phyloP scores from a whole-genome alignment of 2,113 vertebrate species.

The Odocoileus virginianus region DNA sequence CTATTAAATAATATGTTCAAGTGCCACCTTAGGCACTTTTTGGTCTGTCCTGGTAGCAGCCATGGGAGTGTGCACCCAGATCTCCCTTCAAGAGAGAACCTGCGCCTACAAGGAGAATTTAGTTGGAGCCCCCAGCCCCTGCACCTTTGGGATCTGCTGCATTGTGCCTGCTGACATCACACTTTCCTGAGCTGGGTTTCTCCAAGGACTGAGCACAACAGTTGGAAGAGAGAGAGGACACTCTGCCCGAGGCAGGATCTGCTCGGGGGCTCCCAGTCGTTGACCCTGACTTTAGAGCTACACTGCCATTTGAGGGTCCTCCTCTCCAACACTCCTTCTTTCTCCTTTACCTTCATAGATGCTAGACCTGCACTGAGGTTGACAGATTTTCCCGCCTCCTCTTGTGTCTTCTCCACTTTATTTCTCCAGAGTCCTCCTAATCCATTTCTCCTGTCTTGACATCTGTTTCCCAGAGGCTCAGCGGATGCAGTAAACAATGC shows the following conservation, averaged over 20 bases:
- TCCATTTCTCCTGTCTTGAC: background rate
- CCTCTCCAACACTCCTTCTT: background rate
- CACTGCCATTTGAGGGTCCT: background rate
- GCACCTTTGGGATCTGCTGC: background rate
- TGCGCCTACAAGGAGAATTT: background rate
- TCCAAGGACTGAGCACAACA: background rate
- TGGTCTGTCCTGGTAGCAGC: background rate
- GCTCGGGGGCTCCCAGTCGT: accelerated
- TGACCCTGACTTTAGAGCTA: background rate
- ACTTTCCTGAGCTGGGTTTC: background rate
- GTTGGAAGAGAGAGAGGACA: background rate
- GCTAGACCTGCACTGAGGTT: background rate
- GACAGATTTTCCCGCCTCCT: background rate
- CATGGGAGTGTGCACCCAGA: background rate
- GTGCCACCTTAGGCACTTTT: background rate
- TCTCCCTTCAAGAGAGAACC: background rate
- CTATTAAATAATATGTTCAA: background rate
- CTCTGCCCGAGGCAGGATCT: background rate
- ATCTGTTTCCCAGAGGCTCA: background rate
- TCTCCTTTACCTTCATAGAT: background rate
- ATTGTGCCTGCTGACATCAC: background rate
- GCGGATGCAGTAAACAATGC: background rate
- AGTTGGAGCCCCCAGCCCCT: background rate
- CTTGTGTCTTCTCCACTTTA: background rate
- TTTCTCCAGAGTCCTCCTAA: background rate